Base-by-base conservation (phyloP, 1,140 invertebrate species). In the Rhagoletis pomonella region DNA sequence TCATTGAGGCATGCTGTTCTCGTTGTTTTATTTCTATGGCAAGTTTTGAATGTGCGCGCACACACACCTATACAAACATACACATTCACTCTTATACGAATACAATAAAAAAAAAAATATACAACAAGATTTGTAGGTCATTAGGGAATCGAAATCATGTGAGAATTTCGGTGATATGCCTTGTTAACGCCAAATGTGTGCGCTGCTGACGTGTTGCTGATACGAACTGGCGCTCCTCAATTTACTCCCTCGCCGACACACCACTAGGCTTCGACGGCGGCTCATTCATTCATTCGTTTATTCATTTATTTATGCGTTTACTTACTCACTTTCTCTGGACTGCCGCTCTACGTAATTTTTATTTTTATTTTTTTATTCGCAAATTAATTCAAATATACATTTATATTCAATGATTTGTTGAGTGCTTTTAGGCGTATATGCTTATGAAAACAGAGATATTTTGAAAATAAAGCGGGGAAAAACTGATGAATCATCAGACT, bases 71-170 rank as follows among this genome's bases (percentile, higher is more conserved):
- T 9, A 77, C 69, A n/a, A 10, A 17, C 17, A 47, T 44, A 4
- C 17, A 6, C 44, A 77, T 6, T 50, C 7, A 10, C 69, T 29
- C 29, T 29, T 29, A 29, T 29, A 29, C 29, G 29, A 29, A 29
- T 29, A 29, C 29, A 29, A 0, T 29, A 29, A 29, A 29, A 29
- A 29, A 29, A 29, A 29, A 81, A 19, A 17, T 81, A 47, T 9
- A n/a, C 14, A 55, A 29, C 47, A 55, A 81, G 42, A 81, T 81
- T 81, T 81, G 73, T 81, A 81, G 73, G 73, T 81, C 73, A 81
- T 81, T 81, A 81, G 73, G 73, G 73, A 81, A 81, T 81, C 17
- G 17, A 81, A 81, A 81, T 81, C 50, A 81, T 81, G 73, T 81
- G 73, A 81, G 73, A 81, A 81, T 81, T 55, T 55, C 47, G 17